Evolutionary conservation across 2,888 invertebrate genomes (phyloP).

Genomic region (Prosopocoilus inquinatus): DNA sequence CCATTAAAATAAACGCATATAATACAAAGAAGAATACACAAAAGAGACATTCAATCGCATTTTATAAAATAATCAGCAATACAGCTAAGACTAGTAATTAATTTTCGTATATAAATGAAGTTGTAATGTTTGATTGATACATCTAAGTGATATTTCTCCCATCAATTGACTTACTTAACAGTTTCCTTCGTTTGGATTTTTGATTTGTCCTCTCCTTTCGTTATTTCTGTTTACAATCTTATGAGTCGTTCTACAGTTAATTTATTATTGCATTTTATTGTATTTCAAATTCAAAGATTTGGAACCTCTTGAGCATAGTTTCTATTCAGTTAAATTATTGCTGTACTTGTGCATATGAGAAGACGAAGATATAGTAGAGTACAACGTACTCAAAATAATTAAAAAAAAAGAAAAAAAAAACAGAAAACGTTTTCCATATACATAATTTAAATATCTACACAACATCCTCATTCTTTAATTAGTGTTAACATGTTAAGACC

Average conservation of each 20-base stretch:
- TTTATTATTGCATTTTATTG: too few relatives aligned
- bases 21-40: slow-evolving; percentile 36
- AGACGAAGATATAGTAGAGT: neutral
- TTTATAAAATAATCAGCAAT: neutral
- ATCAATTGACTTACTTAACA: too few relatives aligned
- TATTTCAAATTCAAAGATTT: too few relatives aligned
- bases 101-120: slow-evolving; percentile 2
- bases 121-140: neutral
- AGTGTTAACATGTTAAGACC: slow-evolving; percentile 15
- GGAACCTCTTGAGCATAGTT: too few relatives aligned
- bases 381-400: too few relatives aligned
- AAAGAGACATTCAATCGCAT: slow-evolving; percentile 20
- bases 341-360: slow-evolving; percentile 16
- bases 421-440: slow-evolving; percentile 4
- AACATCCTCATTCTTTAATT: slow-evolving; percentile 9
- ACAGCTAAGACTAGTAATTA: slow-evolving; percentile 8
- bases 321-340: slow-evolving; percentile 13
- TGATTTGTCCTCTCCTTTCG: too few relatives aligned
- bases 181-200: too few relatives aligned
- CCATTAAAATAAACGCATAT: slow-evolving; percentile 44
- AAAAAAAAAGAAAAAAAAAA: neutral
- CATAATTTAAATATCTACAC: slow-evolving; percentile 15
- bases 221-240: too few relatives aligned
- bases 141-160: neutral
- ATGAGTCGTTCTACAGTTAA: too few relatives aligned